Evolutionary conservation across 2,113 vertebrate species (phyloP), one percentile per base, ranked within the genome.

Genomic region (Tapirus terrestris): DNA sequence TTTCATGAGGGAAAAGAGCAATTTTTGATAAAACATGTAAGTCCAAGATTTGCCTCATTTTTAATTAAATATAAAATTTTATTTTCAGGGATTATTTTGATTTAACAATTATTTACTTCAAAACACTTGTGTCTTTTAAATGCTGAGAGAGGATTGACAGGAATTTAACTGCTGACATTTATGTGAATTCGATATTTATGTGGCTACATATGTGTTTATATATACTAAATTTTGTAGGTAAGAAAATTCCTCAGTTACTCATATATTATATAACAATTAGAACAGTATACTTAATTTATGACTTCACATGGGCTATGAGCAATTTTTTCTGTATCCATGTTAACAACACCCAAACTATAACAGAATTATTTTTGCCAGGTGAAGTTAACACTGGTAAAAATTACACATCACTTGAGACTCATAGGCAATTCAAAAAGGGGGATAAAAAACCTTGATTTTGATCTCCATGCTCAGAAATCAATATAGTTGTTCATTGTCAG

Each of bases 391-490:
- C 13, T 68, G 17, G 13, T 73, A 84, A 96, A 97, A 96, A 31
- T 17, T 68, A 6, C 0, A 48, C 31, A 8, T 58, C 0, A 1
- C 48, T 91, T 18, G 31, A 61, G 36, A 70, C 3, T 27, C 18
- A 86, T 7, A 13, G 12, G 25, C 21, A 84, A 21, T 31, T 82
- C 51, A 79, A 89, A 97, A 48, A 36, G 6, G 23, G 1, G 18
- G 9, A 4, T 43, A 67, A 36, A 80, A 72, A 81, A 0, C 3
- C 18, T 68, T 86, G 18, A 88, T 31, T 97, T 94, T 96, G 31
- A 82, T 91, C 72, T 88, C 7, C 39, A 8, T 72, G 31, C 77
- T 96, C 58, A 85, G 81, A 98, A 97, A 96, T 98, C 53, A 84
- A 45, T 96, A 79, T 1, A 2, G 2, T 65, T 96, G 12, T 77